Base-by-base conservation (phyloP, 2,888 invertebrate genomes). In the Atethmia centrago region DNA sequence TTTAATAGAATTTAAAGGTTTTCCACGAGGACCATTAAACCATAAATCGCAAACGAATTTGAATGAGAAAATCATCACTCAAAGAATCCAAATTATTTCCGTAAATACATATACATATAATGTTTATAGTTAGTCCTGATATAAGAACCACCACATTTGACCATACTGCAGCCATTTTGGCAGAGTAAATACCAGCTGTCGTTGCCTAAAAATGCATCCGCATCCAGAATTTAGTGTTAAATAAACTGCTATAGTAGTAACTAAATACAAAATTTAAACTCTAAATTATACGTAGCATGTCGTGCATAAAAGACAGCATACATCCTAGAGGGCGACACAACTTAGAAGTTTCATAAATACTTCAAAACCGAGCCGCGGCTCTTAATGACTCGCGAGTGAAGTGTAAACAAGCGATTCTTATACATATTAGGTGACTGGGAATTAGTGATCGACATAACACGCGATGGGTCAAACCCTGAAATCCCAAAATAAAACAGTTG, bases 161-260 rank as follows among this genome's bases (percentile, higher is more conserved):
- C 0, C 42, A 42, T 12, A 51, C 40, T 40, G 8, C 5, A 42
- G 7, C 19, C 14, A 31, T n/a, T 58, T 19, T 0, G 40, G 7
- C 40, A 16, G 14, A 40, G 16, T 55, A 55, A 74, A 62, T 47
- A 47, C 36, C 56, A 56, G 71, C 74, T 56, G 56, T 73, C 49
- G 14, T 16, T 55, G 25, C 21, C 45, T 8, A 12, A 45, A 40
- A 72, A 55, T 36, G 3, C n/a, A 47, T 56, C 3, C 12, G 7
- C 21, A 71, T 45, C 31, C 68, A 36, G 21, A 72, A 56, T 71
- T 28, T 36, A 71, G 10, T 55, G 25, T 28, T n/a, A 51, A 68
- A 16, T 49, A 40, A 40, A 49, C 31, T 42, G 70, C 25, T 31
- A 14, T 25, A 31, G 42, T n/a, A 36, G 28, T 8, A 42, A 69